phyloP scores from a whole-genome alignment of 2,113 vertebrate genomes.

The Notiomystis cincta region DNA sequence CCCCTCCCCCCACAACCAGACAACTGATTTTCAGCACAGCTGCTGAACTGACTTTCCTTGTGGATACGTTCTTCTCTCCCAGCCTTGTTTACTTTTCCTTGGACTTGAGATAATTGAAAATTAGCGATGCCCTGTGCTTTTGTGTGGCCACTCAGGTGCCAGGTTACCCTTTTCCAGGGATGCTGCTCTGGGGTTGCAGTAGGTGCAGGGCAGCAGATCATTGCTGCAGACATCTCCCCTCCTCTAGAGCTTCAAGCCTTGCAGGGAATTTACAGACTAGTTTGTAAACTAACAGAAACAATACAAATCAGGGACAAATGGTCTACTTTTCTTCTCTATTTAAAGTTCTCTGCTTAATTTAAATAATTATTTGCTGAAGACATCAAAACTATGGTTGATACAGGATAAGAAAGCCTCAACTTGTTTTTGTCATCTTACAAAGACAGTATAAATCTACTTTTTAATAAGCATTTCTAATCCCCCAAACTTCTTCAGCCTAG shows the following conservation, averaged over 20 bases:
- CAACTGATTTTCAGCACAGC: neutral
- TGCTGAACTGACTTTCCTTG: neutral
- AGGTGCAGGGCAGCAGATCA: neutral
- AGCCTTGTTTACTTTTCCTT: neutral
- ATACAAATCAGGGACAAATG: neutral
- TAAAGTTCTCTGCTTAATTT: neutral
- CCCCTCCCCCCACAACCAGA: too few species aligned
- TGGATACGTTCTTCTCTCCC: too few species aligned
- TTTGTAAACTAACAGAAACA: neutral
- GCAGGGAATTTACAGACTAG: neutral
- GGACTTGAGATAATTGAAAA: neutral
- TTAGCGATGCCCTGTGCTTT: neutral
- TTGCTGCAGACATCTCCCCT: neutral
- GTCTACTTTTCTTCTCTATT: neutral
- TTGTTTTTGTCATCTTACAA: neutral
- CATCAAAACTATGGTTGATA: neutral
- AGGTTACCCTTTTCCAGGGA: neutral
- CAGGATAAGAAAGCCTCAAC: neutral
- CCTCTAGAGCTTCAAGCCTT: neutral
- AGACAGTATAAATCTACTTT: neutral
- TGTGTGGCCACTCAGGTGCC: neutral
- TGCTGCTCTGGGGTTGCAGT: neutral
- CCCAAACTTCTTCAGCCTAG: neutral
- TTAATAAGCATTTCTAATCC: conserved; percentile 13
- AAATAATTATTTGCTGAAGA: neutral